Base-by-base conservation (phyloP, 2,797 vertebrate species). In the Pogonophryne albipinna region DNA sequence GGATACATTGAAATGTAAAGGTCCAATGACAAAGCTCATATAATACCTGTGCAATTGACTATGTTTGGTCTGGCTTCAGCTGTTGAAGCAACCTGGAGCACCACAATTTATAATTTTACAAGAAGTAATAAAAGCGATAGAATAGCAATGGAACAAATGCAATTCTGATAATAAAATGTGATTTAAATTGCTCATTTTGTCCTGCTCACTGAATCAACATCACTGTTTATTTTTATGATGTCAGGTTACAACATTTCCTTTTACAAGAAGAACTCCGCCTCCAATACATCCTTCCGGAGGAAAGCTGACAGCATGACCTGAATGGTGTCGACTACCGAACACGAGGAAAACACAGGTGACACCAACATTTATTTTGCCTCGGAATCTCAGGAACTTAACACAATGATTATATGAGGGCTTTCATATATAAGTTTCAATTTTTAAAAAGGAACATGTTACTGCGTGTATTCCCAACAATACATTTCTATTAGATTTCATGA, bases 321-420 rank as follows among this genome's bases (percentile, higher is more conserved):
- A 59, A 44, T 3, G 31, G 34, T 13, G 63, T 4, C n/a, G 51
- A 70, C 69, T 55, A 60, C 58, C 10, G 41, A 80, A 62, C 1
- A 55, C 38, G 51, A 34, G 17, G 20, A 58, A 55, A 62, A 66
- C 72, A 73, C 72, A 73, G 47, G 63, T 75, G 74, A 62, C 61
- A 68, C 50, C 27, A 65, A 31, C 61, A 55, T 55, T 46, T 38
- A 10, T n/a, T 46, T 52, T 68, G 23, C 16, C n/a, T 63, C 23
- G 47, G 19, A 52, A 56, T 34, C 15, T 58, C 31, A 45, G 31
- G 14, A 74, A 69, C 46, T 51, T 14, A 70, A 44, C 38, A 20
- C 60, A 47, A 4, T 15, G 41, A 41, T 3, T 57, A 60, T 10
- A n/a, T 16, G n/a, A 50, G 7, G 2, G 11, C 1, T 34, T 58